Conservation (phyloP, 2,888 invertebrate species). For the Macrosiphum euphorbiae region DNA sequence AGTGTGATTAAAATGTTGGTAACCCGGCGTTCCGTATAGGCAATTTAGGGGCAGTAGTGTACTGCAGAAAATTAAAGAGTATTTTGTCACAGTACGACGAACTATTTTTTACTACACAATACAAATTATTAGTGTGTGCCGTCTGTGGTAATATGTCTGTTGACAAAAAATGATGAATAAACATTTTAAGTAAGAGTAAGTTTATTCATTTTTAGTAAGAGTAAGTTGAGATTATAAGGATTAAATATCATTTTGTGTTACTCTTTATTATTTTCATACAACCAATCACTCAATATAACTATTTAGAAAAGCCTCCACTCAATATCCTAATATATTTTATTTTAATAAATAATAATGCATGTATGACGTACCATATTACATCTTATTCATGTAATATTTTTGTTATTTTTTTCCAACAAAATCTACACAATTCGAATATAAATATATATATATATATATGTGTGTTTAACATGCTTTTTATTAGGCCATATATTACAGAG, state of each 20-base stretch:
- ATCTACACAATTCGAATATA: neutral
- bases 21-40: neutral
- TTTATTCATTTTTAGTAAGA: too few relatives aligned
- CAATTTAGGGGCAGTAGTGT: neutral
- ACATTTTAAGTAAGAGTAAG: neutral
- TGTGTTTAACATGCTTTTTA: too few relatives aligned
- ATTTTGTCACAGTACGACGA: neutral
- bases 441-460: too few relatives aligned
- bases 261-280: neutral
- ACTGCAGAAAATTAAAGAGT: neutral
- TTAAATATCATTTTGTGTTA: neutral
- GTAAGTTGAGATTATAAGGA: neutral
- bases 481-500: too few relatives aligned
- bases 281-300: neutral
- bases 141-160: neutral
- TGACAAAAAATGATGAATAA: neutral
- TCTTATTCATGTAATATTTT: neutral
- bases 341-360: too few relatives aligned
- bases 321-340: neutral
- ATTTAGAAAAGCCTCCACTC: neutral
- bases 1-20: neutral
- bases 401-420: neutral
- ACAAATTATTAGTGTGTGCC: neutral
- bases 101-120: neutral
- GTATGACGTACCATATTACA: neutral